Evolutionary conservation across 2,113 vertebrate genomes (phyloP).

Genomic region (Actinemys pallida): DNA sequence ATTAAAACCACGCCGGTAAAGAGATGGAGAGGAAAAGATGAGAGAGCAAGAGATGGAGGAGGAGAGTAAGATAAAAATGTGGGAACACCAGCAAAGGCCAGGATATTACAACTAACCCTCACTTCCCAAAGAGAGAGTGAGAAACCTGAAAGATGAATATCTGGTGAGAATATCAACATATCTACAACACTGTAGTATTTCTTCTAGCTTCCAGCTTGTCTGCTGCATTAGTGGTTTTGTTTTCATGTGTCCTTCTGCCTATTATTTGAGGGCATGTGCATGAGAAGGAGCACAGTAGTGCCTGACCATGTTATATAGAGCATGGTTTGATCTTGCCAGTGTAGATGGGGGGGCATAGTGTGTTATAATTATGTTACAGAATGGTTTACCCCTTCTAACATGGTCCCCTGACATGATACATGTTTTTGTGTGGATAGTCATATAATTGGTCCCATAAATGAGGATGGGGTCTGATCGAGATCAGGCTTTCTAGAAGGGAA

Average conservation of each 20-base stretch:
- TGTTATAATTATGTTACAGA: neutral
- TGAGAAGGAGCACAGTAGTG: neutral
- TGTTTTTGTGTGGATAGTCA: accelerated
- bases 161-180: neutral
- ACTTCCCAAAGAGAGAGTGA: neutral
- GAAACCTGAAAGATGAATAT: neutral
- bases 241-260: neutral
- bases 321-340: neutral
- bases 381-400: neutral
- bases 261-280: neutral
- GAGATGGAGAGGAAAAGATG: neutral
- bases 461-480: neutral
- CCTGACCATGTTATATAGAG: neutral
- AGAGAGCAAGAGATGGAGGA: neutral
- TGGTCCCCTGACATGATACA: neutral
- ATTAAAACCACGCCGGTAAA: slow-evolving; percentile 7
- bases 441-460: neutral
- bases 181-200: neutral
- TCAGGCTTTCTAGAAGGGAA: neutral
- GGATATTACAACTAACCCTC: neutral
- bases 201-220: neutral
- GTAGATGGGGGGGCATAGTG: neutral
- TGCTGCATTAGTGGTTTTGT: neutral
- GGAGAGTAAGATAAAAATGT: neutral
- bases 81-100: neutral